A percentile compares a stretch with the other conserved stretches of the same genome.
Conservation (phyloP, 1,140 invertebrate species). For the Cepaea nemoralis region DNA sequence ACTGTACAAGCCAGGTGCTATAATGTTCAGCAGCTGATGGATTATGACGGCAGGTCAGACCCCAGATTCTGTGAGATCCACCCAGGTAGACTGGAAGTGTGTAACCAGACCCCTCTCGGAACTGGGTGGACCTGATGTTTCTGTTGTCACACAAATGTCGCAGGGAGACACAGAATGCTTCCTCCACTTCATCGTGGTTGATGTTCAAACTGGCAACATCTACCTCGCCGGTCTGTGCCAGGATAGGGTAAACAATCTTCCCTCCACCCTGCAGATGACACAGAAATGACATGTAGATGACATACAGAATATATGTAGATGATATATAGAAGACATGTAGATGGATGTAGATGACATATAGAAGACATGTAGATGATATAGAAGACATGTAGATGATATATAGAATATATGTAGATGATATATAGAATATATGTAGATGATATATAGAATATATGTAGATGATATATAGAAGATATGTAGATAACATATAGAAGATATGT, state of each 20-base stretch:
- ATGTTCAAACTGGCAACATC: constrained; percentile 75
- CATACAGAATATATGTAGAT: too few relatives aligned
- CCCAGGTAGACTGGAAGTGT: constrained; percentile 78
- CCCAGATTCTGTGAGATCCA: constrained; percentile 80
- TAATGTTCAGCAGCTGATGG: constrained; percentile 76
- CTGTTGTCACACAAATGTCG: constrained; percentile 78
- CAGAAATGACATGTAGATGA: too few relatives aligned
- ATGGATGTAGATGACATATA: too few relatives aligned
- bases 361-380: too few relatives aligned
- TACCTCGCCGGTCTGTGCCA: constrained; percentile 78
- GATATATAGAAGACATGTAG: too few relatives aligned
- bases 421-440: too few relatives aligned
- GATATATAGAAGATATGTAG: too few relatives aligned
- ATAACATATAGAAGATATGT: too few relatives aligned
- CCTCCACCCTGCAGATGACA: constrained; percentile 30
- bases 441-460: too few relatives aligned
- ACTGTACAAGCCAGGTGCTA: constrained; percentile 75
- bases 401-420: too few relatives aligned
- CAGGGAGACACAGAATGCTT: constrained; percentile 82
- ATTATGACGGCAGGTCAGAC: constrained; percentile 84
- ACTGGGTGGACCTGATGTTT: constrained; percentile 79
- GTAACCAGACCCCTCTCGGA: constrained; percentile 72
- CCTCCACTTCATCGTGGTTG: constrained; percentile 80
- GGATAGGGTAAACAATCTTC: constrained; percentile 76
- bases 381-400: too few relatives aligned